A percentile compares a stretch with the other conserved stretches of the same genome.
These are phyloP conservation scores for Copidosoma aretas DNA, from an alignment of 2,888 invertebrate species.

Conservation along the genomic window DNA sequence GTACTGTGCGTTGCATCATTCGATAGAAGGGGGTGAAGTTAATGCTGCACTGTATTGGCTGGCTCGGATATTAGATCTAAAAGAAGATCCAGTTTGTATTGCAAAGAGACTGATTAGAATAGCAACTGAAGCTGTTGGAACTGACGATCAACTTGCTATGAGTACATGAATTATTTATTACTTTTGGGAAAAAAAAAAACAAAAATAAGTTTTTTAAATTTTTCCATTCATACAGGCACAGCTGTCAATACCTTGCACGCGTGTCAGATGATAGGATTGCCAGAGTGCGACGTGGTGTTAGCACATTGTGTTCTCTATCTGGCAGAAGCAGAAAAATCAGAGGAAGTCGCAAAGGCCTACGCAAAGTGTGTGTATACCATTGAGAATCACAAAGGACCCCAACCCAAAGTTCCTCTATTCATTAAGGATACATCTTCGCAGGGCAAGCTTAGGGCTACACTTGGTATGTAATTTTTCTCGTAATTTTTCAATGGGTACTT, in stretches of 20 bases:
- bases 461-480: conserved; percentile 42
- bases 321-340: conserved; percentile 78
- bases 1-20: conserved; percentile 83
- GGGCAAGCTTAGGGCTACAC: conserved; percentile 41
- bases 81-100: conserved; percentile 81
- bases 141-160: conserved; percentile 59
- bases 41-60: conserved; percentile 86
- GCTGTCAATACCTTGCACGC: conserved; percentile 80
- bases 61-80: conserved; percentile 77
- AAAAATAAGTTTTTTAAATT: not conserved
- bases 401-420: conserved; percentile 32
- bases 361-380: conserved; percentile 13
- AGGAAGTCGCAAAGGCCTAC: conserved; percentile 50
- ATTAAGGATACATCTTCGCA: conserved; percentile 39
- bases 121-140: conserved; percentile 82
- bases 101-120: conserved; percentile 77
- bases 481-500: too few species aligned
- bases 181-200: not conserved
- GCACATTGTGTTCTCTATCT: conserved; percentile 81
- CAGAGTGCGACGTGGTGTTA: conserved; percentile 80
- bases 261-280: conserved; percentile 82
- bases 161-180: conserved; percentile 44
- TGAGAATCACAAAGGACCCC: conserved; percentile 28
- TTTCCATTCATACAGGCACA: conserved; percentile 64
- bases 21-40: conserved; percentile 79